Evolutionary conservation across 2,113 vertebrate species (phyloP), one percentile per base, ranked within the genome.

Genomic region (Coreoperca whiteheadi): DNA sequence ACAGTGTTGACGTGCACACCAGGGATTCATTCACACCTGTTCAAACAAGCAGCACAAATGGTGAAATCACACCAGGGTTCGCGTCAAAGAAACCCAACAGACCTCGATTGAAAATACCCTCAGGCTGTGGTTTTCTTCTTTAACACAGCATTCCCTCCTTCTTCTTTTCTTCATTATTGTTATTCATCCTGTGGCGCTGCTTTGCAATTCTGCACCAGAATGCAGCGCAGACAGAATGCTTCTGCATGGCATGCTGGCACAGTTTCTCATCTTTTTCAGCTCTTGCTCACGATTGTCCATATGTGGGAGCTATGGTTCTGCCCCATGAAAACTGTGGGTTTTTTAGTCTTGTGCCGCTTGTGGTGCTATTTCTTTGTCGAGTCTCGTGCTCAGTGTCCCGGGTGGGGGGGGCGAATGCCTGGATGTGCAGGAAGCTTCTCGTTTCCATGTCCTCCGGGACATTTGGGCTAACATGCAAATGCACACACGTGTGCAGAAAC

Each of bases 31-130:
- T 63, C 73, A 65, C 43, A 46, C 46, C 76, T 41, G 79, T 68
- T 69, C 37, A 73, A 67, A 60, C 60, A 75, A 82, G 74, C 74
- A 68, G 57, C 75, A 72, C 77, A 74, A 86, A 78, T 39, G 50
- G 51, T 39, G 32, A 53, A 60, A 79, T 85, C 82, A 73, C 82
- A 69, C 68, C 59, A 6, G 8, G 71, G 73, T 43, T 51, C 8
- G 28, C 78, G 66, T 84, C 81, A 82, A 67, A 82, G 78, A 41
- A 60, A 21, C 43, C 61, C 39, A 25, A 28, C 64, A 74, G 77
- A 67, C 48, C 46, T 5, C 16, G 2, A 64, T 21, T 23, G 32
- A 68, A 89, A 89, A 85, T 41, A 69, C 70, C 87, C 69, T 3
- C 2, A n/a, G 85, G 85, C 85, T 64, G 25, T 10, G 50, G 64